phyloP scores from a whole-genome alignment of 2,888 invertebrate species.

The Tetramorium bicarinatum region DNA sequence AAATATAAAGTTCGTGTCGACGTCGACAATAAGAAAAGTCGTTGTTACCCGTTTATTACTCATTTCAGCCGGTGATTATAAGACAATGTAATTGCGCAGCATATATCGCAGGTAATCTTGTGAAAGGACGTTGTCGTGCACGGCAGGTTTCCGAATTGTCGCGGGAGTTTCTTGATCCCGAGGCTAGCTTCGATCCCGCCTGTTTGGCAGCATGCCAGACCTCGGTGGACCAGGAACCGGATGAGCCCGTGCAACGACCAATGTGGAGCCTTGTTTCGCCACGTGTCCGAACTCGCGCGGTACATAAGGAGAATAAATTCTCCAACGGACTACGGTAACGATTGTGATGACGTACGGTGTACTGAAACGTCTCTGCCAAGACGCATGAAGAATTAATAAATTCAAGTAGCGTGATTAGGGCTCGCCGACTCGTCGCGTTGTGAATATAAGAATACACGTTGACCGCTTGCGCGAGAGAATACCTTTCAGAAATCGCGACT shows the following conservation, averaged over 20 bases:
- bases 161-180: conserved; percentile 57
- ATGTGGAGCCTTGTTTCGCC: conserved; percentile 48
- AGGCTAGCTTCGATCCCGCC: conserved; percentile 37
- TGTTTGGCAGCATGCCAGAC: conserved; percentile 52
- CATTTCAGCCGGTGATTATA: background rate
- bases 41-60: conserved; percentile 1
- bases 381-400: conserved; percentile 32
- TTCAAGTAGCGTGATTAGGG: no score
- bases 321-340: conserved; percentile 18
- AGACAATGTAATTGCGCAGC: conserved; percentile 12
- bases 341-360: background rate
- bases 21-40: background rate
- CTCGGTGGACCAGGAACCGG: conserved; percentile 36
- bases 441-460: background rate
- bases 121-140: background rate
- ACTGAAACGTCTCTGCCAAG: background rate
- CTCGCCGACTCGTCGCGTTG: background rate
- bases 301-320: conserved; percentile 47
- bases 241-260: conserved; percentile 27
- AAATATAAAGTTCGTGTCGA: background rate
- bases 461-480: background rate
- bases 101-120: conserved; percentile 29
- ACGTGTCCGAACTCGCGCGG: conserved; percentile 29
- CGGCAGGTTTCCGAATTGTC: conserved; percentile 27
- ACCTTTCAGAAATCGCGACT: conserved; percentile 4